Evolutionary conservation across 2,797 vertebrate genomes (phyloP).

Genomic region (Halcyon badia): DNA sequence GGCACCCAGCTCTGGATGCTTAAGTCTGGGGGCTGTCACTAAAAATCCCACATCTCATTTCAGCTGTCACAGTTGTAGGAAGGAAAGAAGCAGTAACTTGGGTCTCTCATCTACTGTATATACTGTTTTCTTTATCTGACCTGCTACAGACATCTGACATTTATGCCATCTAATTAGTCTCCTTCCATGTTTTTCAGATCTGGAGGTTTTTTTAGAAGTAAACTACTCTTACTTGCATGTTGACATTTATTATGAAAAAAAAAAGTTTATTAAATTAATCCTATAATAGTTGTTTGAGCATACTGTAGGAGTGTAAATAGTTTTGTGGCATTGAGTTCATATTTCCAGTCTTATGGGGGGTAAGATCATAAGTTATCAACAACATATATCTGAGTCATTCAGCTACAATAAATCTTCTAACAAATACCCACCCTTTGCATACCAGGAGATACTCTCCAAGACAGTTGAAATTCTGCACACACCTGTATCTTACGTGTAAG

Average conservation of each 20-base stretch:
- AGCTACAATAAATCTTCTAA: slow-evolving; percentile 43
- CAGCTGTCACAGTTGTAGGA: not conserved
- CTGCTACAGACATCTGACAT: not conserved
- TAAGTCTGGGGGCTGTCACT: not conserved
- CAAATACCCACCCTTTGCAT: slow-evolving; percentile 20
- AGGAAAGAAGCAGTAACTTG: not conserved
- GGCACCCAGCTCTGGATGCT: not conserved
- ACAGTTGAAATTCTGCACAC: slow-evolving; percentile 33
- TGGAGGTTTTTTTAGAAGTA: slow-evolving; percentile 23
- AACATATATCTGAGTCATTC: slow-evolving; percentile 36
- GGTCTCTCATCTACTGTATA: not conserved
- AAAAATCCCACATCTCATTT: not conserved
- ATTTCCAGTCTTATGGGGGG: slow-evolving; percentile 32
- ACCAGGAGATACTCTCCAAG: not conserved
- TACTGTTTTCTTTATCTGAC: not conserved
- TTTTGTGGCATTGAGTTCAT: slow-evolving; percentile 26
- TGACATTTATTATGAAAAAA: not conserved
- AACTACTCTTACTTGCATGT: slow-evolving; percentile 27
- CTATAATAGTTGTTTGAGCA: slow-evolving; percentile 41
- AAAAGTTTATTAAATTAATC: slow-evolving; percentile 45
- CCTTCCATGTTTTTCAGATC: not conserved
- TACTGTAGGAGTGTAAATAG: slow-evolving; percentile 41
- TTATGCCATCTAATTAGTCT: not conserved
- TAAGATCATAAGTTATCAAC: slow-evolving; percentile 52
- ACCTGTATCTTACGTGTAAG: not conserved